Evolutionary conservation across 2,797 vertebrate species (phyloP).

Genomic region (Eleutherodactylus coqui): DNA sequence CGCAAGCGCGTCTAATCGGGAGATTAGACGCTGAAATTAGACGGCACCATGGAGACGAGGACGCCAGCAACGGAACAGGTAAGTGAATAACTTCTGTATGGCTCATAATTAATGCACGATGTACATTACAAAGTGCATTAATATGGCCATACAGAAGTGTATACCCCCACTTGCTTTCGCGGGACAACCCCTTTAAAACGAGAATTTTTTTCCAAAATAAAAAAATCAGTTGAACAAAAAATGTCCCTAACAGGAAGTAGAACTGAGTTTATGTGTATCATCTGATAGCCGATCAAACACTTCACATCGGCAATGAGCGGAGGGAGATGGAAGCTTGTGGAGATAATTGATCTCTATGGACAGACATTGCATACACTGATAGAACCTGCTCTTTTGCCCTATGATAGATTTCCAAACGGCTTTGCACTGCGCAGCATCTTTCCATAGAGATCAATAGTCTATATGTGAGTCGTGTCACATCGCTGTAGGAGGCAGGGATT

Average conservation of each 20-base stretch:
- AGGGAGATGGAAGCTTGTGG: neutral
- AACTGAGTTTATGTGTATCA: neutral
- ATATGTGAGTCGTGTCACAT: neutral
- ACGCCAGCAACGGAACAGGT: too few species aligned
- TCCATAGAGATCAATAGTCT: neutral
- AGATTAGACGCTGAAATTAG: too few species aligned
- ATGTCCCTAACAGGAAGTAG: neutral
- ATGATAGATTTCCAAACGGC: neutral
- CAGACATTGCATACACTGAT: neutral
- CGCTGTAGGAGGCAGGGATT: neutral
- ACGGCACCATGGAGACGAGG: too few species aligned
- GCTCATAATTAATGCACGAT: too few species aligned
- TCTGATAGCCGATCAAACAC: neutral
- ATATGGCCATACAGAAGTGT: too few species aligned
- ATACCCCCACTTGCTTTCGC: too few species aligned
- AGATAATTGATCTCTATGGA: neutral
- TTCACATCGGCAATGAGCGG: neutral
- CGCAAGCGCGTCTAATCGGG: too few species aligned
- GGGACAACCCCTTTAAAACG: too few species aligned
- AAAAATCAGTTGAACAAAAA: neutral
- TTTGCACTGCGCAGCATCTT: neutral
- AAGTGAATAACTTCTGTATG: too few species aligned
- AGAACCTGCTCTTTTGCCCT: neutral
- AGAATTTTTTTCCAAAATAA: too few species aligned
- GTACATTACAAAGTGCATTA: too few species aligned